Percentiles rank a stretch among this genome's conserved stretches.
phyloP scores from a whole-genome alignment of 2,888 invertebrate species.

The Amphipyra tragopoginis region DNA sequence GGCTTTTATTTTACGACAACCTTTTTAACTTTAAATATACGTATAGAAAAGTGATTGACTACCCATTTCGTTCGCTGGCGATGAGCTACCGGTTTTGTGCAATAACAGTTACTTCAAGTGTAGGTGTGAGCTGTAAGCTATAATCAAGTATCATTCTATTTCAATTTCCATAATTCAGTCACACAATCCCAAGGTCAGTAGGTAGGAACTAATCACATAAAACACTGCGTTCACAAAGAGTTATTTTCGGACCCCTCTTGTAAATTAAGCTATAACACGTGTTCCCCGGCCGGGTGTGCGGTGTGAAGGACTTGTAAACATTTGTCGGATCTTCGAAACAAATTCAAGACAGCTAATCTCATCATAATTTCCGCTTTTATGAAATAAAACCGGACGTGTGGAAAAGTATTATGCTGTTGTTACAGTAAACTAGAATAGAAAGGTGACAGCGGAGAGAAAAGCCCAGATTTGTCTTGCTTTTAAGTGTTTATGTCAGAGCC shows the following conservation, averaged over 20 bases:
- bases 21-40: background rate
- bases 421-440: slow-evolving; percentile 61
- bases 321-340: slow-evolving; percentile 45
- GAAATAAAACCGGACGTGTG: slow-evolving; percentile 29
- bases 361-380: slow-evolving; percentile 45
- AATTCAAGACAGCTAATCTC: slow-evolving; percentile 39
- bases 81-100: slow-evolving; percentile 9
- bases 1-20: background rate
- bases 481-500: slow-evolving; percentile 76
- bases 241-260: slow-evolving; percentile 57
- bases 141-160: slow-evolving; percentile 8
- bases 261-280: slow-evolving; percentile 51
- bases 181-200: slow-evolving; percentile 47
- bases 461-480: slow-evolving; percentile 71
- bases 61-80: slow-evolving; percentile 5
- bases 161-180: slow-evolving; percentile 28
- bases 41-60: too few relatives aligned
- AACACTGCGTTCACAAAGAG: slow-evolving; percentile 47
- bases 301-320: slow-evolving; percentile 57
- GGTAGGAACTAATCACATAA: slow-evolving; percentile 43
- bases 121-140: slow-evolving; percentile 28
- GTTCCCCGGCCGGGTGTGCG: slow-evolving; percentile 49
- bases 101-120: slow-evolving; percentile 17
- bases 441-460: slow-evolving; percentile 68
- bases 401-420: slow-evolving; percentile 32